Base-by-base conservation (phyloP, 1,140 invertebrate species). In the Lasaia peninsularis region DNA sequence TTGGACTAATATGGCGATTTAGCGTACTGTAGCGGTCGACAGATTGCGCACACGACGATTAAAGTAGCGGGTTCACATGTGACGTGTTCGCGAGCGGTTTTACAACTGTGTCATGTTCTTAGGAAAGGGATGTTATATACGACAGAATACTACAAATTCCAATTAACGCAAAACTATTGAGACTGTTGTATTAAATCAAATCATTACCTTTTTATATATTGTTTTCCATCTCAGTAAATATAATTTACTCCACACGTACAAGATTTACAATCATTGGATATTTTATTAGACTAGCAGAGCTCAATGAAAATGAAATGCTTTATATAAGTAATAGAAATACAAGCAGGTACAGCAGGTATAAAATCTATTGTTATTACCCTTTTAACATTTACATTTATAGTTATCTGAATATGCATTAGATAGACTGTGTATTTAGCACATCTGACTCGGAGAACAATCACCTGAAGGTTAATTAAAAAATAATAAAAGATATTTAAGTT, bases 361-460 rank as follows among this genome's bases (percentile, higher is more conserved):
- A 53, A 73, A 67, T 71, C 71, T 75, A 73, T 65, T 69, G 68
- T 71, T 72, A 72, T 73, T 69, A 63, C 65, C 71, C 44, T 58
- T 28, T 62, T 64, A 70, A 48, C 57, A 64, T 59, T 63, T 62
- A 56, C 49, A 40, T 62, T 35, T 24, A 44, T 40, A 44, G 40
- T 44, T 44, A 18, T 24, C 21, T 71, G 61, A 71, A 71, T 66
- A 66, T 66, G 62, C 54, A 70, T 67, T 50, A 64, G 60, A 56
- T 12, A 35, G 52, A 44, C 35, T 54, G 52, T 54, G 52, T 54
- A 54, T 54, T 54, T 40, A 55, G 53, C 44, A 18, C 16, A 16
- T 24, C 35, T 14, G 34, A 40, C n/a, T 37, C 28, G n/a, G 10
- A 9, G 35, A 55, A 44, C 24, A 54, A 54, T 40, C 35, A 55